Percentiles rank a stretch among this genome's conserved stretches.
Evolutionary conservation across 2,888 invertebrate genomes (phyloP).

Genomic region (Psylliodes chrysocephalus): DNA sequence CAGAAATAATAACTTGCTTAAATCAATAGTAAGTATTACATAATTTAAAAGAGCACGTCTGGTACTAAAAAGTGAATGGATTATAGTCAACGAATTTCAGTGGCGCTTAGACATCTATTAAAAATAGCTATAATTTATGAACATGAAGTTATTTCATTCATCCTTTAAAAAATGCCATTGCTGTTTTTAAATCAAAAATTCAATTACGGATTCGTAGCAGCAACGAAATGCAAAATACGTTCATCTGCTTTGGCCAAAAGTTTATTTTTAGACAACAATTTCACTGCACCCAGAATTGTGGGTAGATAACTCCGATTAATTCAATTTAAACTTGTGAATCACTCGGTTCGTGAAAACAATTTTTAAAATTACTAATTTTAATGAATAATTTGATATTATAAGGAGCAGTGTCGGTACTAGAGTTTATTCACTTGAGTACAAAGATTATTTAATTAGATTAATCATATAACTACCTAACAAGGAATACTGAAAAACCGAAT

Average conservation of each 20-base stretch:
- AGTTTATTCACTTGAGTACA: too few relatives aligned
- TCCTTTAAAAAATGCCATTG: neutral
- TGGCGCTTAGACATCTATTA: too few relatives aligned
- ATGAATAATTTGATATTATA: conserved; percentile 6
- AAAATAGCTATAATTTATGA: too few relatives aligned
- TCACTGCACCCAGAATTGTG: conserved; percentile 37
- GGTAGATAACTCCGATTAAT: conserved; percentile 28
- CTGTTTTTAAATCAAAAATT: neutral
- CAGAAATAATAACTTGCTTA: too few relatives aligned
- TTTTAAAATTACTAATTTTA: conserved; percentile 10
- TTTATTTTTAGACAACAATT: conserved; percentile 38
- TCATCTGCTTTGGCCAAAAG: conserved; percentile 13
- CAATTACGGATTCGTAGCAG: neutral
- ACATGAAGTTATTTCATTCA: neutral
- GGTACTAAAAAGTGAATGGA: too few relatives aligned
- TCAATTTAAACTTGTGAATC: conserved; percentile 26
- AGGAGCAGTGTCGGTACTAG: neutral
- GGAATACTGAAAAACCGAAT: too few relatives aligned
- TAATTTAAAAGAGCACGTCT: too few relatives aligned
- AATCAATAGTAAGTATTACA: too few relatives aligned
- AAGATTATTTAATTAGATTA: too few relatives aligned
- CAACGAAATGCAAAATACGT: conserved; percentile 4
- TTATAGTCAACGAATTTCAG: too few relatives aligned
- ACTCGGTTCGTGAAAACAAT: conserved; percentile 11
- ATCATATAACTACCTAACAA: too few relatives aligned